Conservation (phyloP, 2,888 invertebrate species). For the Pheosia gnoma region DNA sequence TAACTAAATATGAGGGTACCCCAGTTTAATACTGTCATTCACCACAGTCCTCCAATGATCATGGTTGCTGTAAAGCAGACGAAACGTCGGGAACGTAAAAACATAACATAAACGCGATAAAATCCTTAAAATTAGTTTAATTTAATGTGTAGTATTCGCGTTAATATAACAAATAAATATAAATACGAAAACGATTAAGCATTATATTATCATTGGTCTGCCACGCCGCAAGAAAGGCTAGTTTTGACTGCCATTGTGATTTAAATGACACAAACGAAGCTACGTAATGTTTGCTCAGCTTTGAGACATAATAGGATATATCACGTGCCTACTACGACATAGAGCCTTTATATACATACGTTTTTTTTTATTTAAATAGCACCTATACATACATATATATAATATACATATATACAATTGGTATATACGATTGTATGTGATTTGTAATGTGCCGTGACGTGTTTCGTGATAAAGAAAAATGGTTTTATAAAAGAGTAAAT, state of each 20-base stretch:
- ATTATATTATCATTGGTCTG: neutral
- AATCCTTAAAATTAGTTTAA: no score
- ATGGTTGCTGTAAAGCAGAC: no score
- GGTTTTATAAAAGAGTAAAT: neutral
- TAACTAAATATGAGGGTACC: no score
- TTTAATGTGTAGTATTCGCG: no score
- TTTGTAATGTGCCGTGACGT: neutral
- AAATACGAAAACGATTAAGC: neutral
- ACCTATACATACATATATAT: neutral
- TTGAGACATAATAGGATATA: conserved; percentile 4
- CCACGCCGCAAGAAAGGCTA: neutral
- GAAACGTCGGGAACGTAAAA: no score
- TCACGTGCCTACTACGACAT: neutral
- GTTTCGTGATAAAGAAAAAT: neutral
- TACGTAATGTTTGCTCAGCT: conserved; percentile 6
- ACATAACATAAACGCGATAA: no score
- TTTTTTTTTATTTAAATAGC: neutral
- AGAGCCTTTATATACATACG: neutral
- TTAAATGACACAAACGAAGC: neutral
- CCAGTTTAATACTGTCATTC: no score
- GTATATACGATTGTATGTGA: neutral
- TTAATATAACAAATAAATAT: neutral
- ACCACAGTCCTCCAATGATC: no score
- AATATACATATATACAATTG: neutral
- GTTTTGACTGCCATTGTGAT: neutral